These are phyloP conservation scores for Heliothis subflexa DNA, from an alignment of 1,140 invertebrate species.

Conservation along the genomic window DNA sequence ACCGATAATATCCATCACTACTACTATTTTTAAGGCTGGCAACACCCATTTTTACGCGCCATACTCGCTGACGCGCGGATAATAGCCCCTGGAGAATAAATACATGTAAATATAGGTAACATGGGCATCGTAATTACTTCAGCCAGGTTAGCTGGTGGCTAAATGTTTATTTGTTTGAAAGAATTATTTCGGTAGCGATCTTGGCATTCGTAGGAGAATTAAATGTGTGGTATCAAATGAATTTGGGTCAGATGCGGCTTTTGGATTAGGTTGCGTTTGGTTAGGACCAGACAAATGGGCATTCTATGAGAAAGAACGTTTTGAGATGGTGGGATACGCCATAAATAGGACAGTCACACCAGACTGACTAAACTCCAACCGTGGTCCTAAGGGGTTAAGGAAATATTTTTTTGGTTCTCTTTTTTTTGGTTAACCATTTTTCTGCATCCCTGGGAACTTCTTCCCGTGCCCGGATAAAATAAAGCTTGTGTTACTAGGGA, in stretches of 20 bases:
- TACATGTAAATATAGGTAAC: constrained; percentile 47
- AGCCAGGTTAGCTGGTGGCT: constrained; percentile 16
- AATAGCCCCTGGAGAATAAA: constrained; percentile 43
- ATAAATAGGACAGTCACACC: no score
- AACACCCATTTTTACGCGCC: constrained; percentile 57
- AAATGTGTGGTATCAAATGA: constrained; percentile 25
- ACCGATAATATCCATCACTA: constrained; percentile 50
- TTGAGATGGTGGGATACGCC: no score
- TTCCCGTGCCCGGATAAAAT: no score
- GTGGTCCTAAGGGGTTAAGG: no score
- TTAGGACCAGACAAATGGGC: neutral
- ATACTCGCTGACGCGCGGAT: constrained; percentile 51
- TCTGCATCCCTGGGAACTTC: no score
- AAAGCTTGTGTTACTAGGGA: no score
- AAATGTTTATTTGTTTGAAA: constrained; percentile 44
- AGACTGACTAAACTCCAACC: no score
- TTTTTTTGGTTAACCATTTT: no score
- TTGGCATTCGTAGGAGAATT: constrained; percentile 49
- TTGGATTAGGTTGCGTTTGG: neutral
- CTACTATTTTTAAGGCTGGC: constrained; percentile 60
- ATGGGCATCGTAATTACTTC: constrained; percentile 35
- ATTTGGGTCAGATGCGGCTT: constrained; percentile 28
- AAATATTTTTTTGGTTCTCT: no score
- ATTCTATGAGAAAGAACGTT: no score
- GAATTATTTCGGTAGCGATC: constrained; percentile 49